phyloP scores from a whole-genome alignment of 2,888 invertebrate species.

The Luperina nickerlii region DNA sequence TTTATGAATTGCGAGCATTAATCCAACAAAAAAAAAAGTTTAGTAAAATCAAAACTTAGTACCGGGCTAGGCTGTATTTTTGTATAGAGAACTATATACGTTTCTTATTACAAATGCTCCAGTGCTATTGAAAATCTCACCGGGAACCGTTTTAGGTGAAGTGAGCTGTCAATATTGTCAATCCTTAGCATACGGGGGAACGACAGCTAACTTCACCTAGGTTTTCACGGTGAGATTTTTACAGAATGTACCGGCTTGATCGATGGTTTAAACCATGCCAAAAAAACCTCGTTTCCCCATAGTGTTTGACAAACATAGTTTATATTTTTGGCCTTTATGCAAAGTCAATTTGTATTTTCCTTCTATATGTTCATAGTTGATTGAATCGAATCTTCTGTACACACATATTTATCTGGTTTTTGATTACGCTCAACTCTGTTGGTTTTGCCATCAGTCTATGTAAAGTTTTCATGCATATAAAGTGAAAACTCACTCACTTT shows the following conservation, averaged over 20 bases:
- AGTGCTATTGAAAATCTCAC: too few relatives aligned
- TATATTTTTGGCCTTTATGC: too few relatives aligned
- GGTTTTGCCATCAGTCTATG: neutral
- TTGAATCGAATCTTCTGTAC: neutral
- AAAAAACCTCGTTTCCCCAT: neutral
- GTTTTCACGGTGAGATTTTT: too few relatives aligned
- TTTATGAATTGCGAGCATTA: neutral
- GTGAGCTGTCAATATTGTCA: too few relatives aligned
- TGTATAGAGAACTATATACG: neutral
- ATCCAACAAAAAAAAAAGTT: neutral
- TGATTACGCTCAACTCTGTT: constrained; percentile 4
- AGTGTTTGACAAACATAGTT: neutral
- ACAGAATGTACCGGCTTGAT: too few relatives aligned
- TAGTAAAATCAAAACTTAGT: neutral
- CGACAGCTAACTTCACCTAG: too few relatives aligned
- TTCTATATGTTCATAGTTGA: neutral
- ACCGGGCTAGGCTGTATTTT: neutral
- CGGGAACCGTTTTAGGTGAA: too few relatives aligned
- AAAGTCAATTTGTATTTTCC: neutral
- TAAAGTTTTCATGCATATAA: constrained; percentile 26
- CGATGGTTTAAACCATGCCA: neutral
- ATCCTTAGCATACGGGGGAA: too few relatives aligned
- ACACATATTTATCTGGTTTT: neutral
- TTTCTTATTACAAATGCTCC: neutral
- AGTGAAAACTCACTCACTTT: neutral